Evolutionary conservation across 2,888 invertebrate species (phyloP), one percentile per base, ranked within the genome.

Genomic region (Standfussiana lucernea): DNA sequence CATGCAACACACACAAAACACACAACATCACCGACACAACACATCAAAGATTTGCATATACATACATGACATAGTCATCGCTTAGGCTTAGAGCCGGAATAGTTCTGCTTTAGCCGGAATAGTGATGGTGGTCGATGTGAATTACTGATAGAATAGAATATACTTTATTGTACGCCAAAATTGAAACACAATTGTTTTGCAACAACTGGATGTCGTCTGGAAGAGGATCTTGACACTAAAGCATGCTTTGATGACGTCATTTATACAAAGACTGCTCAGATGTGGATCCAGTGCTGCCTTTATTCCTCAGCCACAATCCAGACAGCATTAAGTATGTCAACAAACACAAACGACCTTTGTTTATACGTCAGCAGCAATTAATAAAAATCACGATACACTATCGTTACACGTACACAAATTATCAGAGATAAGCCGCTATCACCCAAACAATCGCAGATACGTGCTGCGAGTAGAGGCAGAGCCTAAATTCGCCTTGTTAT

Each of bases 391-490:
- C 85, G 83, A 83, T 83, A 88, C 47, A 82, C 66, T 88, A 88
- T 88, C 86, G 79, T 81, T 70, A 73, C 71, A 80, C 79, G 77
- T 72, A 68, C 86, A 87, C 88, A 93, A 92, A 92, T 93, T 95
- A 95, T 96, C 95, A 86, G 90, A 91, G 96, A 95, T 94, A 93
- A 92, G 82, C 79, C 86, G 92, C 94, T 95, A 95, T 92, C 89
- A 32, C 64, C 81, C 74, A 88, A 86, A 88, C 89, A 90, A 88
- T 84, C 75, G 79, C 45, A 80, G 93, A 94, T 93, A 93, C 56
- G 94, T 28, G 35, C 7, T 1, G 6, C 61, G 11, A 53, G 80
- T 89, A 87, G 86, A 93, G 93, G 89, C 80, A 90, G 92, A 86
- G 79, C 72, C 37, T 73, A 92, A 93, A 92, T 96, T 96, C 93